phyloP scores from a whole-genome alignment of 2,797 vertebrate species.

The Falco novaeseelandiae region DNA sequence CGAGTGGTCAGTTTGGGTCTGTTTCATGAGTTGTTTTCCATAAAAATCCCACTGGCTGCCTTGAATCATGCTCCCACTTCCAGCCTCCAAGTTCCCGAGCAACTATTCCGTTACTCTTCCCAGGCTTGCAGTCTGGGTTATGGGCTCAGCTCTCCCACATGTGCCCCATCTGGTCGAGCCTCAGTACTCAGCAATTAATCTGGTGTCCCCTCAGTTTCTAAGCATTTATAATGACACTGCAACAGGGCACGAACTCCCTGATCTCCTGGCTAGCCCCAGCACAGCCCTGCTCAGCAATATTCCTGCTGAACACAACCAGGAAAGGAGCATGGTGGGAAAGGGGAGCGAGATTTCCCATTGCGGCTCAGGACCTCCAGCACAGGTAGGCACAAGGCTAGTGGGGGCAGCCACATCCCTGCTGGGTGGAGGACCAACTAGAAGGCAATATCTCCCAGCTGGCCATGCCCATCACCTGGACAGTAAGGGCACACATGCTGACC shows the following conservation, averaged over 20 bases:
- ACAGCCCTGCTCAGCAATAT: neutral
- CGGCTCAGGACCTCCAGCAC: neutral
- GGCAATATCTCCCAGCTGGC: accelerated
- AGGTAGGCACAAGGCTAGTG: accelerated
- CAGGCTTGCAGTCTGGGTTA: neutral
- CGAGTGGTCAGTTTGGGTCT: neutral
- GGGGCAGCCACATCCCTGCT: neutral
- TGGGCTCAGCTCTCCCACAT: neutral
- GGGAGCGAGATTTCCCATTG: accelerated
- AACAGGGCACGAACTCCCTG: neutral
- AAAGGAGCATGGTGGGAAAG: neutral
- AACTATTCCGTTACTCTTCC: neutral
- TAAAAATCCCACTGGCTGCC: neutral
- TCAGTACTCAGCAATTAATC: neutral
- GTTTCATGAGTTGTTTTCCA: neutral
- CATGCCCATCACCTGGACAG: neutral
- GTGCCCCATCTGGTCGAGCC: neutral
- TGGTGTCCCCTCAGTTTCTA: neutral
- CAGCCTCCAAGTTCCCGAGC: neutral
- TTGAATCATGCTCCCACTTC: neutral
- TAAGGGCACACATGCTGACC: neutral
- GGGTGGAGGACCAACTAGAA: neutral
- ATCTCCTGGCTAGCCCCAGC: neutral
- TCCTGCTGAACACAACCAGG: neutral
- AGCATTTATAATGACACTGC: neutral